These are phyloP conservation scores for Dryococelus australis DNA, from an alignment of 2,888 invertebrate species.

Conservation along the genomic window DNA sequence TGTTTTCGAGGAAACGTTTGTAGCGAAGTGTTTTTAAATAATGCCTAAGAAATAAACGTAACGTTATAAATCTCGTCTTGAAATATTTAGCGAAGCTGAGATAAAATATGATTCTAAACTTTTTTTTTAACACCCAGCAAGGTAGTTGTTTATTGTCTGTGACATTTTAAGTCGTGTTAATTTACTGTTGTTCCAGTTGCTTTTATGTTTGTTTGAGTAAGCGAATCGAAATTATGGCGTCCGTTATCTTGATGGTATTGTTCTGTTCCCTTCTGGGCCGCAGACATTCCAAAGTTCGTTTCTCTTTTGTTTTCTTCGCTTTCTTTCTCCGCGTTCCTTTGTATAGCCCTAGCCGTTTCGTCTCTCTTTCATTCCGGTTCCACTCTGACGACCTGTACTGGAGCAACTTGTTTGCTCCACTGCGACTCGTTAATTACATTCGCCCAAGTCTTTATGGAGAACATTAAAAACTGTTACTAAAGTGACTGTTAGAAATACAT, in stretches of 20 bases:
- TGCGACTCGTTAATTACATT: too few species aligned
- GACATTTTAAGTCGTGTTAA: slow-evolving; percentile 2
- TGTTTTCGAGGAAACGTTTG: not conserved
- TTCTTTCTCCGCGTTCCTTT: slow-evolving; percentile 1
- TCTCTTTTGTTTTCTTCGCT: not conserved
- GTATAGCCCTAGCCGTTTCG: not conserved
- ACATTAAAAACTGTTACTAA: too few species aligned
- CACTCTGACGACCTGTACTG: not conserved
- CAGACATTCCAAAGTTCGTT: slow-evolving; percentile 10
- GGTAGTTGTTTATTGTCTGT: not conserved
- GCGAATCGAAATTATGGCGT: not conserved
- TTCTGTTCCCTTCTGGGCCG: not conserved
- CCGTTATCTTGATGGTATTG: slow-evolving; percentile 5
- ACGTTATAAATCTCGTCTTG: not conserved
- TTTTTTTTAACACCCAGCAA: not conserved
- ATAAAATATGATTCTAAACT: not conserved
- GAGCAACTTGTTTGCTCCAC: not conserved
- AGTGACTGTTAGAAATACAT: too few species aligned
- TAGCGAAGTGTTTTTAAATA: not conserved
- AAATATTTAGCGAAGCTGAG: not conserved
- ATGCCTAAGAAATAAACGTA: too few species aligned
- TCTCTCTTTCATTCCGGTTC: not conserved
- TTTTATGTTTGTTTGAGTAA: not conserved
- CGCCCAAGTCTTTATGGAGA: not conserved
- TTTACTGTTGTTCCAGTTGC: slow-evolving; percentile 3